Conservation (phyloP, 92 coral and sea anemone species). For the Desmophyllum pertusum region DNA sequence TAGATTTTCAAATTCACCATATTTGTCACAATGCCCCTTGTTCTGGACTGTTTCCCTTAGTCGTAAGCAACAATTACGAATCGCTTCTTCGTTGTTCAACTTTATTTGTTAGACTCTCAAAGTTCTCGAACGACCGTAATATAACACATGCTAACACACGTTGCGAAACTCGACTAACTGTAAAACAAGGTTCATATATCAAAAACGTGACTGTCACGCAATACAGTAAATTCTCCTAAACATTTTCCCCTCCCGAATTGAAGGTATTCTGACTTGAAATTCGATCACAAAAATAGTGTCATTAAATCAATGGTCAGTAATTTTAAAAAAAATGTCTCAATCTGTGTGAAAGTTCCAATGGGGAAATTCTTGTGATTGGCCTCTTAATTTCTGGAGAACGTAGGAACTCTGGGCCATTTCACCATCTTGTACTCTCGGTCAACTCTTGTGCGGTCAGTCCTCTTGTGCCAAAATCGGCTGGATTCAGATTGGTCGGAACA, state of each 20-base stretch:
- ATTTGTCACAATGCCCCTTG: too few relatives aligned
- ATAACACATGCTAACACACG: too few relatives aligned
- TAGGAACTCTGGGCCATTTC: constrained; percentile 13
- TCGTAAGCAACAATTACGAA: too few relatives aligned
- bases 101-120: too few relatives aligned
- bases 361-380: constrained; percentile 1
- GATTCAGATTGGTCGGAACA: constrained; percentile 58
- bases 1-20: too few relatives aligned
- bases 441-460: constrained; percentile 30
- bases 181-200: too few relatives aligned
- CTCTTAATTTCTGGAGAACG: background rate
- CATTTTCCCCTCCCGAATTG: background rate
- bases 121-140: too few relatives aligned
- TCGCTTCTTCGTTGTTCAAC: too few relatives aligned
- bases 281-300: background rate
- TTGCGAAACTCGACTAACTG: too few relatives aligned
- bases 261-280: background rate
- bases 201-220: background rate
- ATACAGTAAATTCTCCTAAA: background rate
- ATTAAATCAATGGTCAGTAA: background rate
- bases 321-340: background rate
- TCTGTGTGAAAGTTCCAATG: background rate
- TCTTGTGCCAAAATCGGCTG: constrained; percentile 61
- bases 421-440: constrained; percentile 25
- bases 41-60: too few relatives aligned